These are phyloP conservation scores for Latrodectus elegans DNA, from an alignment of 2,888 invertebrate genomes.

Conservation along the genomic window DNA sequence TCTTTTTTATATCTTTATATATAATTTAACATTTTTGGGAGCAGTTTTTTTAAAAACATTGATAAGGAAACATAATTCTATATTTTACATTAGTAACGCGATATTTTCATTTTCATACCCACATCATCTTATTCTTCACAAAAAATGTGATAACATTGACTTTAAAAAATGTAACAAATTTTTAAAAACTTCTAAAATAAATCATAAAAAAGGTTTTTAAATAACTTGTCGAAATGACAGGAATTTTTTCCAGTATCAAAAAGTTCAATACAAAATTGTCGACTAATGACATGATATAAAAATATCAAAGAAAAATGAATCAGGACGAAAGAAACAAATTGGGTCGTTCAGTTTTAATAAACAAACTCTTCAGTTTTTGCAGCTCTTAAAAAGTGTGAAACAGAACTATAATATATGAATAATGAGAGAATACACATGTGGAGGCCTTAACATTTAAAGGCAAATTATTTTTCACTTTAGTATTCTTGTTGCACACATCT, in stretches of 20 bases:
- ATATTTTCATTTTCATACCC: neutral
- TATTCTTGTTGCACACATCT: too few relatives aligned
- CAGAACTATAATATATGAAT: too few relatives aligned
- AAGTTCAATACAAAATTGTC: neutral
- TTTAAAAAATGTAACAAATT: neutral
- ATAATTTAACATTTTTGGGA: neutral
- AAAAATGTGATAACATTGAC: neutral
- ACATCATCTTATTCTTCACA: neutral
- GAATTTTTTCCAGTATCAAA: slow-evolving; percentile 4
- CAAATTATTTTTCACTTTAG: too few relatives aligned
- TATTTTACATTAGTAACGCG: neutral
- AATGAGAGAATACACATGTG: too few relatives aligned
- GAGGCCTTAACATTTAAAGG: too few relatives aligned
- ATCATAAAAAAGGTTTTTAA: slow-evolving; percentile 8
- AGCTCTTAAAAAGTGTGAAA: neutral
- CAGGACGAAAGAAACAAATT: neutral
- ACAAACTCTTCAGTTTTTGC: neutral
- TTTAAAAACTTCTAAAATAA: slow-evolving; percentile 4
- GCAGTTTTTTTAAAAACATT: neutral
- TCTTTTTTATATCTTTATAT: neutral
- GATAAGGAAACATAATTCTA: neutral
- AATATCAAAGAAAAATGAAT: neutral
- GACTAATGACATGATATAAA: neutral
- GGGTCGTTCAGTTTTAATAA: neutral
- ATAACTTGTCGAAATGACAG: neutral